These are phyloP conservation scores for Acanthurus leucopareius DNA, from an alignment of 2,797 vertebrate genomes.

Conservation along the genomic window DNA sequence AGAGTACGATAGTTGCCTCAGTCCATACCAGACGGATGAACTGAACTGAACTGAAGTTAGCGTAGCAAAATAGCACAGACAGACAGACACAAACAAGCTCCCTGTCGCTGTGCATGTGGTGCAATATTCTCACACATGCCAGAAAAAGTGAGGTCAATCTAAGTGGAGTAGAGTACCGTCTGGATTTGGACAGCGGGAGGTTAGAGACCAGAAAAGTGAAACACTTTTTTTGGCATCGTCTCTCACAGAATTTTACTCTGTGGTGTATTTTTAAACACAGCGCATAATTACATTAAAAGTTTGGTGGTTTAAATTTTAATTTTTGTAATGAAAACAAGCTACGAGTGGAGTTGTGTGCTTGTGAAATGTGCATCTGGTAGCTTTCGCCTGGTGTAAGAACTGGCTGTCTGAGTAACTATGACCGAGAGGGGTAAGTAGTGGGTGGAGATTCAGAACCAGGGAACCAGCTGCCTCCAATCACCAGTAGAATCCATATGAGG, in stretches of 20 bases:
- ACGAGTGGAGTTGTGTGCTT: slow-evolving; percentile 18
- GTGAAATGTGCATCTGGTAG: slow-evolving; percentile 51
- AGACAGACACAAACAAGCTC: slow-evolving; percentile 44
- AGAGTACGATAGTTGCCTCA: slow-evolving; percentile 6
- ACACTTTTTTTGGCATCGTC: background rate
- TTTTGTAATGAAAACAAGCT: background rate
- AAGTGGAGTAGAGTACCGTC: slow-evolving; percentile 45
- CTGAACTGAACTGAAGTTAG: slow-evolving; percentile 38
- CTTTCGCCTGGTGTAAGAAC: slow-evolving; percentile 42
- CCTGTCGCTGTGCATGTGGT: slow-evolving; percentile 50
- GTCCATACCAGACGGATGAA: slow-evolving; percentile 36
- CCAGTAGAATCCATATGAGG: slow-evolving; percentile 43
- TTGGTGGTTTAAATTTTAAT: background rate
- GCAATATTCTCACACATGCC: slow-evolving; percentile 60
- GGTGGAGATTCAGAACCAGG: slow-evolving; percentile 38
- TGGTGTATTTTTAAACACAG: background rate
- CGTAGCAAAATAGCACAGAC: slow-evolving; percentile 45
- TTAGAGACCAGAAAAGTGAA: slow-evolving; percentile 36
- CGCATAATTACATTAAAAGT: background rate
- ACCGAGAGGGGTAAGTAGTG: slow-evolving; percentile 40
- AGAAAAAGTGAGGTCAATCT: slow-evolving; percentile 56
- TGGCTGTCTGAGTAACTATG: slow-evolving; percentile 42
- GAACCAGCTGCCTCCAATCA: slow-evolving; percentile 67
- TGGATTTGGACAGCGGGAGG: slow-evolving; percentile 21
- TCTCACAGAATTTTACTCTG: slow-evolving; percentile 8